Evolutionary conservation across 2,113 vertebrate genomes (phyloP).

Genomic region (Petaurus breviceps): DNA sequence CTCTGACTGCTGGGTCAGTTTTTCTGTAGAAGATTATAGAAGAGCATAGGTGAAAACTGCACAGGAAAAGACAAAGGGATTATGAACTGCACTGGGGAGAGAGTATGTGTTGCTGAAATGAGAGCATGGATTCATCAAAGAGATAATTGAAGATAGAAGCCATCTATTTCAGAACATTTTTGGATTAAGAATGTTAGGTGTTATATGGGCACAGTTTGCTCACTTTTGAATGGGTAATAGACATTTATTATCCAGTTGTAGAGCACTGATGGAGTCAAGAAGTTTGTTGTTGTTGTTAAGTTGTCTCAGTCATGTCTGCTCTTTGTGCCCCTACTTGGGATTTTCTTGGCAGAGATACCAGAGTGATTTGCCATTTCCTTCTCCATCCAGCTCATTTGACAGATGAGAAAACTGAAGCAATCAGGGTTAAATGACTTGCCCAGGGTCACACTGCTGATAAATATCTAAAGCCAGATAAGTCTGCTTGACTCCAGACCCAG

Average conservation of each 20-base stretch:
- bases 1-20: background rate
- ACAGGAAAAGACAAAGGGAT: background rate
- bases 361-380: no score
- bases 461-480: no score
- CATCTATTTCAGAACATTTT: background rate
- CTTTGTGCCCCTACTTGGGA: no score
- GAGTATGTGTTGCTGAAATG: background rate
- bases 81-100: background rate
- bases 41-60: background rate
- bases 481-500: no score
- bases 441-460: no score
- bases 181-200: slow-evolving; percentile 10
- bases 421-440: no score
- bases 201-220: background rate
- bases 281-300: background rate
- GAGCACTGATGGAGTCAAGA: background rate
- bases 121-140: background rate
- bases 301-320: no score
- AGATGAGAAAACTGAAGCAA: no score
- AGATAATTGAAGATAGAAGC: background rate
- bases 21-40: background rate
- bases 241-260: background rate
- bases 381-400: no score
- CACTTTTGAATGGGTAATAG: background rate
- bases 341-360: no score